Percentiles rank a stretch among this genome's conserved stretches.
Evolutionary conservation across 2,888 invertebrate species (phyloP).

Genomic region (Crioceris asparagi): DNA sequence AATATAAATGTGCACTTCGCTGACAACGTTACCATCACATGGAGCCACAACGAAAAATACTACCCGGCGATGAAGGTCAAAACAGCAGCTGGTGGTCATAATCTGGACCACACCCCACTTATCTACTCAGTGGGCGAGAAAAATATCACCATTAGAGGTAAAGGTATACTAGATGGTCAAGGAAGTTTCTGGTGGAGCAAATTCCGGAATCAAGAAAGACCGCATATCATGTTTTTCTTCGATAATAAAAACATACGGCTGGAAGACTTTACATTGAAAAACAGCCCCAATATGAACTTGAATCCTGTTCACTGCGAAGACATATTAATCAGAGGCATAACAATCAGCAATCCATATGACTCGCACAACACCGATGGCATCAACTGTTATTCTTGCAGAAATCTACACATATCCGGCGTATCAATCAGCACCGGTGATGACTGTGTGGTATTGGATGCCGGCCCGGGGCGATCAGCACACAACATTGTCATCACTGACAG

Average conservation of each 20-base stretch:
- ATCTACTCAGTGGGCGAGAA: background rate
- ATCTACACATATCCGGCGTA: background rate
- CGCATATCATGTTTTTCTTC: background rate
- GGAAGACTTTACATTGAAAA: background rate
- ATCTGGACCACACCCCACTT: background rate
- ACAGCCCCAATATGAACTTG: background rate
- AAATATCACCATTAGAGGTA: background rate
- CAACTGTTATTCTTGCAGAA: background rate
- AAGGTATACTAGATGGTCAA: background rate
- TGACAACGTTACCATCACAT: background rate
- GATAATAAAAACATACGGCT: background rate
- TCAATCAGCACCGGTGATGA: background rate
- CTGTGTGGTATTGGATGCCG: background rate
- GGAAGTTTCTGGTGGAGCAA: background rate
- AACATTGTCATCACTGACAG: background rate
- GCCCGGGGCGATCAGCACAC: background rate
- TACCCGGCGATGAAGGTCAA: background rate
- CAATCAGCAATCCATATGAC: background rate
- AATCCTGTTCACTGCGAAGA: background rate
- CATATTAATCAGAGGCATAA: background rate
- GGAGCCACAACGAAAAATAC: background rate
- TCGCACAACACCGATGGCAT: background rate
- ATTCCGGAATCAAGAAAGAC: background rate
- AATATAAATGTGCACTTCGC: background rate
- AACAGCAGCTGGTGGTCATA: background rate